A percentile compares a stretch with the other conserved stretches of the same genome.
Conservation (phyloP, 1,140 invertebrate species). For the Drosophila grimshawi region DNA sequence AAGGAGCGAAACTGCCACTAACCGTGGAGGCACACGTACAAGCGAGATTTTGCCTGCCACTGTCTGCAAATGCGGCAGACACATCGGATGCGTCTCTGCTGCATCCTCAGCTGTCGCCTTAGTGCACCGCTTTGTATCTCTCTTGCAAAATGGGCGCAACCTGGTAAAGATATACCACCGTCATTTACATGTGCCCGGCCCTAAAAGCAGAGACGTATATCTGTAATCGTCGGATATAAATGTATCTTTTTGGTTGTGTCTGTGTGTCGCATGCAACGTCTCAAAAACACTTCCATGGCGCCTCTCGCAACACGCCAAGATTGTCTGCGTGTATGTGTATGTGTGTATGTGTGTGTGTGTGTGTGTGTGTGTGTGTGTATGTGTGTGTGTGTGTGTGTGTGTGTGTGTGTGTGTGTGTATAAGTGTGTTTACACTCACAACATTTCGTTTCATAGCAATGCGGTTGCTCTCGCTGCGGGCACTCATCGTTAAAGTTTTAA, state of each 20-base stretch:
- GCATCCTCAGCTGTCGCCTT: slow-evolving; percentile 39
- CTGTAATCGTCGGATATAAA: slow-evolving; percentile 51
- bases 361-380: background rate
- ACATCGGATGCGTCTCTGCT: slow-evolving; percentile 65
- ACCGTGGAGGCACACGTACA: slow-evolving; percentile 51
- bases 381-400: slow-evolving; percentile 14
- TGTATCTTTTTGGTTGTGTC: slow-evolving; percentile 43
- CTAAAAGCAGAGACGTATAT: slow-evolving; percentile 33
- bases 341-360: slow-evolving; percentile 13
- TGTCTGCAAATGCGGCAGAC: slow-evolving; percentile 50
- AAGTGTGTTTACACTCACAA: slow-evolving; percentile 69
- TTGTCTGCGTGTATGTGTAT: background rate
- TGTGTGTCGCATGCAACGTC: slow-evolving; percentile 74
- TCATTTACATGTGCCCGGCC: slow-evolving; percentile 55
- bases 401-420: no score
- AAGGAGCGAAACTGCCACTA: background rate
- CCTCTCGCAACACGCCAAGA: slow-evolving; percentile 14
- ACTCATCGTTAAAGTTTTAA: slow-evolving; percentile 70
- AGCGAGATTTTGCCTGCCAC: slow-evolving; percentile 77
- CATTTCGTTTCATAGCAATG: slow-evolving; percentile 69
- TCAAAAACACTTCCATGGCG: slow-evolving; percentile 74
- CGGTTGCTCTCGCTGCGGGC: slow-evolving; percentile 55
- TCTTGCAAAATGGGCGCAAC: slow-evolving; percentile 18
- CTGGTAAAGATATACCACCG: slow-evolving; percentile 28
- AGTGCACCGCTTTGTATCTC: slow-evolving; percentile 31